Base-by-base conservation (phyloP, 2,113 vertebrate species). In the Lethenteron reissneri region DNA sequence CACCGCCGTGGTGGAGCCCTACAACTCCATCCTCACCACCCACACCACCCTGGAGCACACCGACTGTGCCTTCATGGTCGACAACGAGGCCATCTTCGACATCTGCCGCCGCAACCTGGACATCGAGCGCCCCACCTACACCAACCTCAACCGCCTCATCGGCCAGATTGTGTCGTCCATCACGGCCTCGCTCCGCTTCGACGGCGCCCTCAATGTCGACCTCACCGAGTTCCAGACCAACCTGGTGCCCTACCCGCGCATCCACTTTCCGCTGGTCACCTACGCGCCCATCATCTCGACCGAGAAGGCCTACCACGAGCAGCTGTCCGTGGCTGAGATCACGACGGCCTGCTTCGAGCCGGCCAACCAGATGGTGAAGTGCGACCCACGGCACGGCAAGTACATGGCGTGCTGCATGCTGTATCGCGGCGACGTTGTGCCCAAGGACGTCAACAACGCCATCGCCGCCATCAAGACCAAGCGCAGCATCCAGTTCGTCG, bases 101-200 rank as follows among this genome's bases (percentile, higher is more conserved):
- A 68, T 68, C n/a, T 68, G 64, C 64, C 64, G 64, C n/a, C 64
- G 64, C 25, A 68, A 68, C 64, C 64, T 68, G 64, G 64, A 68
- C 25, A 68, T 68, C 64, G 64, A 68, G 64, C 64, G 64, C 9
- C 64, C 64, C 64, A 68, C 64, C n/a, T 68, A 68, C 64, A 68
- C 8, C 64, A 68, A 68, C 64, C 25, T 68, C n/a, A 68, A 68
- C 64, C n/a, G 64, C n/a, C 64, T 68, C 64, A 68, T 68, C 11
- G 64, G 64, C n/a, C 64, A 68, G 64, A 68, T 68, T 11, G 64
- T 68, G n/a, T 68, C 64, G 2, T 68, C 64, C 64, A 68, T 68
- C 64, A 68, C 64, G 10, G 64, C 64, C 64, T 68, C 64, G n/a
- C 64, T 68, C n/a, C 64, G 64, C 25, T 68, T 68, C 11, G 64